A percentile compares a stretch with the other conserved stretches of the same genome.
Conservation (phyloP, 2,113 vertebrate genomes). For the Porphyrio hochstetteri region DNA sequence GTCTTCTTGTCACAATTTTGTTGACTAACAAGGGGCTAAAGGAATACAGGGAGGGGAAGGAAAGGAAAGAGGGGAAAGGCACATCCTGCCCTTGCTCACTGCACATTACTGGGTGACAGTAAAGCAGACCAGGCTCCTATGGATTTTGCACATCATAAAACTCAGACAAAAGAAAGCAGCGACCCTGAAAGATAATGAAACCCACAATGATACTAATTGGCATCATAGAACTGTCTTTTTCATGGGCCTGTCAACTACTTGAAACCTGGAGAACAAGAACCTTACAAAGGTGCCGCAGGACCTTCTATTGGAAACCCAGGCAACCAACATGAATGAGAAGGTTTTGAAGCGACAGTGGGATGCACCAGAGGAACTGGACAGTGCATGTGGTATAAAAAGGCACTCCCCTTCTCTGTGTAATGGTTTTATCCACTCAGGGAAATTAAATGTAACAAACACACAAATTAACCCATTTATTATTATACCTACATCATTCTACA, state of each 20-base stretch:
- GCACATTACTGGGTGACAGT: neutral
- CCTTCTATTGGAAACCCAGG: rapidly evolving
- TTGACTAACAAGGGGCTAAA: neutral
- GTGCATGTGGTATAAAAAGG: neutral
- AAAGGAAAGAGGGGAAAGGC: neutral
- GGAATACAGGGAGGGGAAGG: neutral
- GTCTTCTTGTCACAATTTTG: neutral
- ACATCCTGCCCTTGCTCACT: neutral
- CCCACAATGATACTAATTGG: neutral
- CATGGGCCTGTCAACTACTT: neutral
- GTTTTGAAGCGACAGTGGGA: neutral
- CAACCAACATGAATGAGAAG: neutral
- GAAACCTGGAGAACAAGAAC: neutral
- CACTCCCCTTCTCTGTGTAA: neutral
- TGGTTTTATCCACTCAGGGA: neutral
- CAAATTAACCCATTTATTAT: neutral
- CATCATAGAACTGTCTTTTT: neutral
- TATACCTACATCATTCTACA: neutral
- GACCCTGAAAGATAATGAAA: neutral
- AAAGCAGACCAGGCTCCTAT: neutral
- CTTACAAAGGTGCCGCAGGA: neutral
- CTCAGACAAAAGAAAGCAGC: neutral
- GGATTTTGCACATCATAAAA: neutral
- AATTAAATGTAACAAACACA: neutral
- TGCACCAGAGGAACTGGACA: neutral